Evolutionary conservation across 2,797 vertebrate genomes (phyloP), one percentile per base, ranked within the genome.

Genomic region (Crocodylus rhombifer): DNA sequence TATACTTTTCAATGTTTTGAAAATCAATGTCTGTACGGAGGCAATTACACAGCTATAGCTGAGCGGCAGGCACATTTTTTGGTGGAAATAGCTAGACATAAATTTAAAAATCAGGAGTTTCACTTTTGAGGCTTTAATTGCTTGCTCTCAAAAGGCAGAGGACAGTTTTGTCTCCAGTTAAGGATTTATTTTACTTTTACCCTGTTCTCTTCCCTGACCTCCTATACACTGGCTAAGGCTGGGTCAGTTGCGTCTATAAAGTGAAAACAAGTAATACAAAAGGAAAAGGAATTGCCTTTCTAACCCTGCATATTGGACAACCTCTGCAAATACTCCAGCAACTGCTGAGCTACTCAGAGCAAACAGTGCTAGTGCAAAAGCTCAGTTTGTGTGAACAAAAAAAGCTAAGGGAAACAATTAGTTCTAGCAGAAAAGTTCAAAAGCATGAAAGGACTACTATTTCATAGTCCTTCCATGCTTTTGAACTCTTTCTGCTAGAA

Each of bases 281-380:
- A 71, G 3, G 11, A 91, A 42, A 3, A 71, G 7, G 9, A 85
- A 81, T 1, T 16, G 62, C n/a, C 80, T 84, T 62, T 83, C 25
- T 36, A 67, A 15, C 9, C 14, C 25, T 8, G 13, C 83, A 89
- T 60, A 4, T 87, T 57, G 16, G 7, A 10, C 28, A 86, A n/a
- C 7, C 89, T 64, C 92, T 60, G 78, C 83, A 86, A 94, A 85
- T 71, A 88, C 92, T 57, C 88, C 75, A 71, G 62, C 82, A 94
- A 55, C 65, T 63, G 14, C 60, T 61, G 51, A 87, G 23, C 36
- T 78, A 77, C 1, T 89, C 82, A 51, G 85, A 77, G 62, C 79
- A 84, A 92, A 84, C 20, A 87, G 58, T 5, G 14, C 57, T 92
- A 93, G 60, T 94, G 89, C 80, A 94, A 92, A 7, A 82, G 51